Conservation (phyloP, 2,797 vertebrate genomes). For the Ctenopoma multispine region DNA sequence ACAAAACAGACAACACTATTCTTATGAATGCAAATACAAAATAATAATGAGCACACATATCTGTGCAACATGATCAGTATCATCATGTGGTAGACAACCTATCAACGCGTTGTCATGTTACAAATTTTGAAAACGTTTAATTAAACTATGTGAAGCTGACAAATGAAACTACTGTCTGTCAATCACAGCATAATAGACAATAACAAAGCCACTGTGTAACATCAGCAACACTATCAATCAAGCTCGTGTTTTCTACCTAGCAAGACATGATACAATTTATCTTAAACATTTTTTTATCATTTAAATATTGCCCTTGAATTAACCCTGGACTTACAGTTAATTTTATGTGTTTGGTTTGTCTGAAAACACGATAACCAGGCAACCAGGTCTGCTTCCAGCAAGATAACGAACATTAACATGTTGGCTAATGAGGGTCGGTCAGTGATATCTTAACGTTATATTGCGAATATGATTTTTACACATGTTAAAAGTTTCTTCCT, state of each 20-base stretch:
- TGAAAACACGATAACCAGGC: not conserved
- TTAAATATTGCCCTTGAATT: not conserved
- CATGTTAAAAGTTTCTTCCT: not conserved
- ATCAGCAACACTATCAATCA: conserved; percentile 38
- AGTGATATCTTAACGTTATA: too few species aligned
- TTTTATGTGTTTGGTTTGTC: not conserved
- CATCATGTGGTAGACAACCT: not conserved
- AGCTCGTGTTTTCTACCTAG: not conserved
- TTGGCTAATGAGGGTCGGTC: too few species aligned
- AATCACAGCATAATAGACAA: conserved; percentile 33
- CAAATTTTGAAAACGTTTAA: conserved; percentile 4
- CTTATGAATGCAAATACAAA: not conserved
- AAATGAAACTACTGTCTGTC: conserved; percentile 18
- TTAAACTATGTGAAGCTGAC: not conserved
- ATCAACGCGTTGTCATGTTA: conserved; percentile 19
- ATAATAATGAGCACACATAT: not conserved
- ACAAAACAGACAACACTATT: conserved; percentile 13
- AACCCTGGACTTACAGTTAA: not conserved
- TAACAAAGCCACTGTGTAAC: conserved; percentile 17
- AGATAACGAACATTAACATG: too few species aligned
- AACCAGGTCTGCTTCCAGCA: too few species aligned
- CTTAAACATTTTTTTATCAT: not conserved
- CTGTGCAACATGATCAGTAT: not conserved
- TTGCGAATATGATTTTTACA: not conserved
- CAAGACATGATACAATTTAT: conserved; percentile 1